phyloP scores from a whole-genome alignment of 2,888 invertebrate genomes.

The Glyphotaelius pellucidus region DNA sequence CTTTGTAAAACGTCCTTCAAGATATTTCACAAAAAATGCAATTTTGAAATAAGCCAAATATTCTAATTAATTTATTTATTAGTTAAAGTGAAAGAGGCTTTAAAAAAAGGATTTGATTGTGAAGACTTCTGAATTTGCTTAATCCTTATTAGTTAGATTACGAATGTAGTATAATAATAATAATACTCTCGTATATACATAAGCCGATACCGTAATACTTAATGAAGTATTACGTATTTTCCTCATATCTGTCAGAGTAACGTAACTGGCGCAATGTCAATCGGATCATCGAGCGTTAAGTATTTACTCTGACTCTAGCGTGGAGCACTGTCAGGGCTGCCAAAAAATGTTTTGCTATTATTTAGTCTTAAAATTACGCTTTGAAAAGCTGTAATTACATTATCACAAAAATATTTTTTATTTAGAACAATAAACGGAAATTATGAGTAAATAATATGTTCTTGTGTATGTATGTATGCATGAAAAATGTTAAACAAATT shows the following conservation, averaged over 20 bases:
- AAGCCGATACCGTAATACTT: not conserved
- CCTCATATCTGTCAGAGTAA: not conserved
- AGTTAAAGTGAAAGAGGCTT: not conserved
- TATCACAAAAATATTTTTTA: too few relatives aligned
- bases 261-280: constrained; percentile 32
- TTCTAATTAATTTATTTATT: not conserved
- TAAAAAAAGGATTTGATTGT: too few relatives aligned
- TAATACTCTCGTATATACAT: not conserved
- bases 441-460: too few relatives aligned
- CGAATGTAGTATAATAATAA: not conserved
- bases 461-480: too few relatives aligned
- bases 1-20: too few relatives aligned
- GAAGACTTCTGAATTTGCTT: not conserved
- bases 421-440: too few relatives aligned
- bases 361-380: too few relatives aligned
- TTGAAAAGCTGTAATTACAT: too few relatives aligned
- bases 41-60: not conserved
- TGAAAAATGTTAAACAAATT: too few relatives aligned
- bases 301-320: not conserved
- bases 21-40: not conserved
- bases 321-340: not conserved
- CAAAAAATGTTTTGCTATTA: not conserved
- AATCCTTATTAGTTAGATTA: not conserved
- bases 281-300: not conserved
- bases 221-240: not conserved